phyloP scores from a whole-genome alignment of 2,113 vertebrate species.

The Caranx melampygus region DNA sequence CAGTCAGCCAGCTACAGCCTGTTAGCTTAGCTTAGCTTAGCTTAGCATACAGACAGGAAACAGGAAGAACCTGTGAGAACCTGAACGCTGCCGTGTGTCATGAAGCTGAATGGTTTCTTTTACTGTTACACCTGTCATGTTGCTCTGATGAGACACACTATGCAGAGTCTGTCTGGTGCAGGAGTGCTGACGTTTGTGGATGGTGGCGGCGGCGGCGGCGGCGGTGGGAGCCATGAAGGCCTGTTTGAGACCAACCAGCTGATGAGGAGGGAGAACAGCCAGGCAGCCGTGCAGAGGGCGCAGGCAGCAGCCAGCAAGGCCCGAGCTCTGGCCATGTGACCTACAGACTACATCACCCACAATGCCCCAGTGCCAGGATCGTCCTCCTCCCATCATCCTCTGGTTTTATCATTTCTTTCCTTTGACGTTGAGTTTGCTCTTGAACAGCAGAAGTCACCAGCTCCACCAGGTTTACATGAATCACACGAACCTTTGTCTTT shows the following conservation, averaged over 20 bases:
- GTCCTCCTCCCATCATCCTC: background rate
- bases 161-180: constrained; percentile 64
- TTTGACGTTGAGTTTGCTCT: background rate
- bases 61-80: too few species aligned
- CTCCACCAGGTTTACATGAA: constrained; percentile 1
- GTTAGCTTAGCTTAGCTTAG: too few species aligned
- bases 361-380: constrained; percentile 11
- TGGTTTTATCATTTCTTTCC: background rate
- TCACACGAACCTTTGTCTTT: background rate
- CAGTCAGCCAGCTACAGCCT: too few species aligned
- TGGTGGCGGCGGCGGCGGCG: constrained; percentile 79
- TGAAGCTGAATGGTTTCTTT: too few species aligned
- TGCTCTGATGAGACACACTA: constrained; percentile 1
- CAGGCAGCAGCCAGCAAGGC: constrained; percentile 91
- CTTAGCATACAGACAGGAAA: too few species aligned
- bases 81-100: too few species aligned
- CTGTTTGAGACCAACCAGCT: constrained; percentile 96
- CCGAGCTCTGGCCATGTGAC: constrained; percentile 89
- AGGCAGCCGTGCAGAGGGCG: constrained; percentile 88
- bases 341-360: constrained; percentile 31
- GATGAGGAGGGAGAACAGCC: constrained; percentile 89
- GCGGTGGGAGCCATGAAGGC: constrained; percentile 87
- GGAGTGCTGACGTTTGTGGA: constrained; percentile 92
- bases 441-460: background rate
- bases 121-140: background rate